Evolutionary conservation across 2,888 invertebrate species (phyloP), one percentile per base, ranked within the genome.

Genomic region (Brenthis ino): DNA sequence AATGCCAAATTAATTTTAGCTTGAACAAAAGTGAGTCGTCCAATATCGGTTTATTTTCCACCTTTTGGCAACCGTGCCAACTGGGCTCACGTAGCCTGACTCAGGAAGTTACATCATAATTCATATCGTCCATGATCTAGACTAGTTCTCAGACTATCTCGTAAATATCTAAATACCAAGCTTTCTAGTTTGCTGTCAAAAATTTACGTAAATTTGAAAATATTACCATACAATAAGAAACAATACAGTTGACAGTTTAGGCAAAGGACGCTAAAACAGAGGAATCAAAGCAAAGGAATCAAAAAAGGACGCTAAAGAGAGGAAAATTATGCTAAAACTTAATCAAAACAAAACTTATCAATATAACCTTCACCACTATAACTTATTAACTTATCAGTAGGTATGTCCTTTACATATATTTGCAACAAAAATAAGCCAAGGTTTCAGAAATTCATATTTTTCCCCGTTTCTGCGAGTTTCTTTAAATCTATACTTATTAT

Each of bases 31-130:
- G 68, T 64, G 57, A 64, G 63, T 63, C 57, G 57, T 58, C 47
- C 47, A 20, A 13, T 53, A 64, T 57, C 57, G n/a, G 67, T 70
- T 68, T 70, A 72, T 68, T 69, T 69, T 55, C 57, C 57, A 78
- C 75, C 77, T 78, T 76, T 73, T 74, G 76, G 77, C 77, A 69
- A 72, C 60, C 64, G 65, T 67, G 80, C 82, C 83, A 82, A 82
- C 76, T 80, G 79, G 80, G 79, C 76, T 80, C 77, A 75, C 76
- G 60, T 76, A 79, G 79, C 54, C 72, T 70, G 70, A 73, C 61
- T 80, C 81, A 84, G 86, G 85, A 86, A 85, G 81, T 86, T 84
- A 77, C 85, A 81, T 84, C 67, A 67, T 61, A 37, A 67, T 56
- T 50, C 55, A 61, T 61, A 61, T 56, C 84, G 85, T 75, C 61